Percentiles rank a stretch among this genome's conserved stretches.
phyloP scores from a whole-genome alignment of 2,113 vertebrate species.

The Tenrec ecaudatus region DNA sequence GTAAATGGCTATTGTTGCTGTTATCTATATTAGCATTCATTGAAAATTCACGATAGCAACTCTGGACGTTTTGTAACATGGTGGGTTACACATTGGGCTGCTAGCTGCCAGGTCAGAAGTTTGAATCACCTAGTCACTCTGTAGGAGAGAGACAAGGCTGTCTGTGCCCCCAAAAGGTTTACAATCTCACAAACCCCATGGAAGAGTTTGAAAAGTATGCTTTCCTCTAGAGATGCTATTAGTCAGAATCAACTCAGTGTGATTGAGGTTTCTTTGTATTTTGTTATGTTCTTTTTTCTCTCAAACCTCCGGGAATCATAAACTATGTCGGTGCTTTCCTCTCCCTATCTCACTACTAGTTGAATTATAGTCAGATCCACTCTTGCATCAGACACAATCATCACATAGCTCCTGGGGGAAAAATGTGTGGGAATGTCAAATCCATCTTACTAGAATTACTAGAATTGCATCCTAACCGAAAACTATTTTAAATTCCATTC shows the following conservation, averaged over 20 bases:
- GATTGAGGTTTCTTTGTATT: too few species aligned
- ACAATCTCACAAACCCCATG: too few species aligned
- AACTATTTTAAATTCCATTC: constrained; percentile 35
- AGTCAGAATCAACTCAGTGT: too few species aligned
- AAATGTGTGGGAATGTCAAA: not conserved
- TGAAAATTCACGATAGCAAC: not conserved
- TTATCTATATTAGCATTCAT: not conserved
- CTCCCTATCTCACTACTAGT: not conserved
- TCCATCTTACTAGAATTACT: not conserved
- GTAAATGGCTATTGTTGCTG: not conserved
- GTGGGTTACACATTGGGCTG: too few species aligned
- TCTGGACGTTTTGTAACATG: not conserved
- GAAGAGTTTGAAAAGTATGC: too few species aligned
- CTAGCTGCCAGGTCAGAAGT: too few species aligned
- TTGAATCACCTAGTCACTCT: too few species aligned
- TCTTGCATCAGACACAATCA: not conserved
- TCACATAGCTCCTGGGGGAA: not conserved
- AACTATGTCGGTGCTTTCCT: not conserved
- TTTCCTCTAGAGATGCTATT: too few species aligned
- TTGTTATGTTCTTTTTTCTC: too few species aligned
- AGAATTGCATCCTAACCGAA: not conserved
- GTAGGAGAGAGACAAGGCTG: too few species aligned
- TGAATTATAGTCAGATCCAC: not conserved
- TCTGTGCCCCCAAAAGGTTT: too few species aligned
- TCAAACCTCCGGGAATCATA: too few species aligned